Percentiles rank a stretch among this genome's conserved stretches.
These are phyloP conservation scores for Prietella phreatophila DNA, from an alignment of 2,113 vertebrate genomes.

Conservation along the genomic window DNA sequence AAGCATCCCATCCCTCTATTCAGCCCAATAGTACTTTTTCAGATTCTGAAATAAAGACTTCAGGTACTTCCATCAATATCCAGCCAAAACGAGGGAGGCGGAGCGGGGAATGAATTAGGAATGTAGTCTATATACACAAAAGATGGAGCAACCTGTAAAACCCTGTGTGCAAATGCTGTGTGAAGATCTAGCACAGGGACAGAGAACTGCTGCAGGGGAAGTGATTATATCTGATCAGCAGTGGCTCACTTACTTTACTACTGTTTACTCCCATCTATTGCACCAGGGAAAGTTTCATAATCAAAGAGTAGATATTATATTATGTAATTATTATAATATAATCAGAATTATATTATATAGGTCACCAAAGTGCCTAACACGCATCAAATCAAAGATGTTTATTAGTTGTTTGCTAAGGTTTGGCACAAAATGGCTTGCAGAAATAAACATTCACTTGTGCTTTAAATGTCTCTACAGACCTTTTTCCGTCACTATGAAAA, in stretches of 20 bases:
- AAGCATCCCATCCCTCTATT: neutral
- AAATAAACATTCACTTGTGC: constrained; percentile 12
- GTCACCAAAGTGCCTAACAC: neutral
- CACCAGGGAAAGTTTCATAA: neutral
- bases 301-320: neutral
- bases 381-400: neutral
- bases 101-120: neutral
- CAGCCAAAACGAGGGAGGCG: neutral
- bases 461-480: constrained; percentile 11
- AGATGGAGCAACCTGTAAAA: neutral
- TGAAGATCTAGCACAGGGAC: neutral
- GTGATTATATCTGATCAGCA: neutral
- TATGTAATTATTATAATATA: neutral
- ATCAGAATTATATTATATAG: neutral
- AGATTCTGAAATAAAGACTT: constrained; percentile 9
- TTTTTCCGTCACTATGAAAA: neutral
- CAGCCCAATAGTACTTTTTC: neutral
- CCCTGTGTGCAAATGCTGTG: constrained; percentile 3
- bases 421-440: constrained; percentile 10
- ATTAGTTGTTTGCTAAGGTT: neutral
- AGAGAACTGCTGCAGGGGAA: neutral
- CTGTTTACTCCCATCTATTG: neutral
- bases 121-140: constrained; percentile 4
- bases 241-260: neutral
- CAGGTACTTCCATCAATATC: neutral